Evolutionary conservation across 2,888 invertebrate genomes (phyloP), one percentile per base, ranked within the genome.

Genomic region (Drymonia ruficornis): DNA sequence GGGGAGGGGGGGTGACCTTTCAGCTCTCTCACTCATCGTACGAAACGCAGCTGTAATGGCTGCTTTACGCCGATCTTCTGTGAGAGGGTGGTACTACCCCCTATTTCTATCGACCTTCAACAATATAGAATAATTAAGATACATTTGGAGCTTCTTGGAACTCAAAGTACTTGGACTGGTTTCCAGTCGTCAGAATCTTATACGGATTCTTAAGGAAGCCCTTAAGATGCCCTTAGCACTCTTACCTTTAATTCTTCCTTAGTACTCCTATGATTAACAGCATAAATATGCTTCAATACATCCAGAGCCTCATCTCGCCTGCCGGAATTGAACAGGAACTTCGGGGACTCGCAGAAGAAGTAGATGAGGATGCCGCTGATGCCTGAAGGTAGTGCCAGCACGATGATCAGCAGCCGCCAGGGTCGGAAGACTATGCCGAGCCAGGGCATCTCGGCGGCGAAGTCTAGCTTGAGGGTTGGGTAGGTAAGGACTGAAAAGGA

Each of bases 341-440:
- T 96, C 0, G 97, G 97, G 52, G 96, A 97, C 80, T 97, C 97
- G 0, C 96, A 95, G 71, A 95, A 93, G 60, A 91, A 91, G 43
- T 91, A 85, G 13, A 95, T 87, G 8, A 94, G 92, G 0, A 94
- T 15, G 0, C 94, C 94, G 49, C 96, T 94, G 0, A 95, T 43
- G 0, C 89, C 91, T 9, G 83, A 76, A 0, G 91, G 91, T 13
- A 91, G 40, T 0, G 90, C 85, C 40, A 89, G 69, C 0, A 86
- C 76, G 0, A 96, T 90, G 23, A 96, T 84, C 50, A 96, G 94
- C 13, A 97, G 75, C 46, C 97, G 92, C 97, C 97, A 97, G 0
- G 97, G 95, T 55, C 94, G 93, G 72, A 95, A 95, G 7, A 83
- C 81, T 47, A 96, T 81, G 16, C 92, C 93, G 12, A 95, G 71